phyloP scores from a whole-genome alignment of 2,113 vertebrate species.

The Gambusia affinis region DNA sequence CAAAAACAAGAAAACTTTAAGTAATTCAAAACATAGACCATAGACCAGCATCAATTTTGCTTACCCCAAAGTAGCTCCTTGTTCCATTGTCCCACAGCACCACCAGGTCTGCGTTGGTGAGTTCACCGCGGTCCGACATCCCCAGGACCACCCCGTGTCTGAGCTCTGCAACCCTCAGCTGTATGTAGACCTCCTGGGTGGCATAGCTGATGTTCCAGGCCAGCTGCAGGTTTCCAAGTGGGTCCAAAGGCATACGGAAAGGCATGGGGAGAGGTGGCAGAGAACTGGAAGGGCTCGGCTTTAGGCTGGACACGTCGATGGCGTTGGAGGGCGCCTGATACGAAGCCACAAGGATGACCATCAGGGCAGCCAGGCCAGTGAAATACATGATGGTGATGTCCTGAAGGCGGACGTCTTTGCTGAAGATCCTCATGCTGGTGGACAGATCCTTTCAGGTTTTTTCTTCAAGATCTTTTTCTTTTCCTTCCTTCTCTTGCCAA shows the following conservation, averaged over 20 bases:
- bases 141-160: slow-evolving; percentile 87
- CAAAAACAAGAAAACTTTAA: no score
- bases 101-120: slow-evolving; percentile 86
- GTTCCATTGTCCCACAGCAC: slow-evolving; percentile 88
- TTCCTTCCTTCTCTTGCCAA: not conserved
- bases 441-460: not conserved
- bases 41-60: slow-evolving; percentile 9
- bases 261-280: slow-evolving; percentile 76
- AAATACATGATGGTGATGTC: slow-evolving; percentile 90
- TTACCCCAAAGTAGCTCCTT: slow-evolving; percentile 90
- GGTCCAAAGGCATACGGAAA: slow-evolving; percentile 87
- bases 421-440: slow-evolving; percentile 71
- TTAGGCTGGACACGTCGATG: slow-evolving; percentile 38
- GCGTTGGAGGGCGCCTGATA: slow-evolving; percentile 75
- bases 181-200: slow-evolving; percentile 81
- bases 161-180: slow-evolving; percentile 77
- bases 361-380: slow-evolving; percentile 83
- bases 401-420: slow-evolving; percentile 75
- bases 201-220: slow-evolving; percentile 92
- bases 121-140: slow-evolving; percentile 90
- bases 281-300: not conserved
- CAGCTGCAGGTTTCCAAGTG: slow-evolving; percentile 83
- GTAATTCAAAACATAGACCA: no score
- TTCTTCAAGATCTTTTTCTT: not conserved
- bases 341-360: slow-evolving; percentile 89